These are phyloP conservation scores for Polydrusus cervinus DNA, from an alignment of 2,888 invertebrate species.

Conservation along the genomic window DNA sequence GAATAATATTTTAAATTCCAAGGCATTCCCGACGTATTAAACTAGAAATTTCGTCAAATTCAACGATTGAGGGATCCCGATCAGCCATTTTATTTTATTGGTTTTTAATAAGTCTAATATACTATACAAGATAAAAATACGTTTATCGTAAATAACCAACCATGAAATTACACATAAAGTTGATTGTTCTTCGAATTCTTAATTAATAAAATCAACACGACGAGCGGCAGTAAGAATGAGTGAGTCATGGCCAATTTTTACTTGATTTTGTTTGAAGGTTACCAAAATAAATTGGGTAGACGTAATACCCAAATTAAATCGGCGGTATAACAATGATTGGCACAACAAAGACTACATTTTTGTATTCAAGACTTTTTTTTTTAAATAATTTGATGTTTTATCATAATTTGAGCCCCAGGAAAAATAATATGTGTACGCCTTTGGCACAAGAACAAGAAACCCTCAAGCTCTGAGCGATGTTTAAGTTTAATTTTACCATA, in stretches of 20 bases:
- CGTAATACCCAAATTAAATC: background rate
- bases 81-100: too few relatives aligned
- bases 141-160: conserved; percentile 2
- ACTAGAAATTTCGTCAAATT: too few relatives aligned
- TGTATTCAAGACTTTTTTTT: background rate
- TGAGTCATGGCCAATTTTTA: background rate
- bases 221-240: background rate
- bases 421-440: too few relatives aligned
- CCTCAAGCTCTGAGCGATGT: too few relatives aligned
- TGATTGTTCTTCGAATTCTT: background rate
- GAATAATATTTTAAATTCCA: too few relatives aligned
- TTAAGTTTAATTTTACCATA: too few relatives aligned
- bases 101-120: background rate
- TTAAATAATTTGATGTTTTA: too few relatives aligned
- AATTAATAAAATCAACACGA: conserved; percentile 4
- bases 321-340: conserved; percentile 1
- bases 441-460: too few relatives aligned
- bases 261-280: background rate
- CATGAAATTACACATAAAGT: background rate
- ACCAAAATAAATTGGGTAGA: background rate
- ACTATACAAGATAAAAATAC: background rate
- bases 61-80: too few relatives aligned
- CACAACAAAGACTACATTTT: background rate
- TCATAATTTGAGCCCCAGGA: too few relatives aligned
- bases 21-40: too few relatives aligned